A percentile compares a stretch with the other conserved stretches of the same genome.
Evolutionary conservation across 2,113 vertebrate species (phyloP).

Genomic region (Crypturellus undulatus): DNA sequence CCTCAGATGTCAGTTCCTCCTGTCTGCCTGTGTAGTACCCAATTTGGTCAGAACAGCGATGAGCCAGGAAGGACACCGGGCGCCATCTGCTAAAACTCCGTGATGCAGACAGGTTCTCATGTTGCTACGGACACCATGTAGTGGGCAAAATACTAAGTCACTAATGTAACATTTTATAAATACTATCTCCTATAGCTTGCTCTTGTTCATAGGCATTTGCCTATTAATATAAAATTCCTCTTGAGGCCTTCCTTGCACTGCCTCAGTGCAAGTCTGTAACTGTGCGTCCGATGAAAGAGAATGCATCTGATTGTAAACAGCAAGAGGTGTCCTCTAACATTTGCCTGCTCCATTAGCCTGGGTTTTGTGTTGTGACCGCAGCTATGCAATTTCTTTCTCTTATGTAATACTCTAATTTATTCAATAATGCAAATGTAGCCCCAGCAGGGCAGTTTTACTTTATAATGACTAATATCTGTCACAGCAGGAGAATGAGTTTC

Average conservation of each 20-base stretch:
- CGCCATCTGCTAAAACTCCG: not conserved
- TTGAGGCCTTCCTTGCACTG: not conserved
- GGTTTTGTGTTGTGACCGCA: not conserved
- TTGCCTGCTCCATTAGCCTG: not conserved
- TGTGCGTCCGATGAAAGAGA: not conserved
- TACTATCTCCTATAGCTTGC: not conserved
- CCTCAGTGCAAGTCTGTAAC: not conserved
- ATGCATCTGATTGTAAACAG: not conserved
- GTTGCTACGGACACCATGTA: not conserved
- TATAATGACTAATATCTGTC: slow-evolving; percentile 60
- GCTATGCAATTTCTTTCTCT: not conserved
- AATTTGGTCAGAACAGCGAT: not conserved
- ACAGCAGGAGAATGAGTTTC: slow-evolving; percentile 52
- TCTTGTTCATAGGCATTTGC: not conserved
- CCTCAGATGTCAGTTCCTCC: not conserved
- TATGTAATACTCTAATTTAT: slow-evolving; percentile 55
- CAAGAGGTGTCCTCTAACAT: not conserved
- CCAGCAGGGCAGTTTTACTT: slow-evolving; percentile 53
- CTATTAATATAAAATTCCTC: not conserved
- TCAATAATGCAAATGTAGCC: slow-evolving; percentile 63
- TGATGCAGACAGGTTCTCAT: not conserved
- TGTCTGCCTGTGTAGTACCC: not conserved
- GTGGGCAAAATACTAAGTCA: too few species aligned
- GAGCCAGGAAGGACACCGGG: not conserved
- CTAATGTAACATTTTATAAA: not conserved